Percentiles rank a stretch among this genome's conserved stretches.
These are phyloP conservation scores for Euplexia lucipara DNA, from an alignment of 2,888 invertebrate genomes.

Conservation along the genomic window DNA sequence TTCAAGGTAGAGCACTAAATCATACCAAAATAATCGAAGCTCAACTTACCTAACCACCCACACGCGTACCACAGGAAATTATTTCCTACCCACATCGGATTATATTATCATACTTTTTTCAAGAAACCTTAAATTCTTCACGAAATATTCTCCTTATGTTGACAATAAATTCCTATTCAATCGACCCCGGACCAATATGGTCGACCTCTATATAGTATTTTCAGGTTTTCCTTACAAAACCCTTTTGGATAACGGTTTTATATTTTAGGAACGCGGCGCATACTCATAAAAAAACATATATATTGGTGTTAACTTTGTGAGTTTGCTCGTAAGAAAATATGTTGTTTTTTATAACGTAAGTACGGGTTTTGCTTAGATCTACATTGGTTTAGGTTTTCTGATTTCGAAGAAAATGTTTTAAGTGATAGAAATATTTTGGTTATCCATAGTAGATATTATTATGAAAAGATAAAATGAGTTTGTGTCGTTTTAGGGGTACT, in stretches of 20 bases:
- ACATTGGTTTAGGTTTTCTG: not conserved
- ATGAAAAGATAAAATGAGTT: too few species aligned
- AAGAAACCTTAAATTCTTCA: conserved; percentile 36
- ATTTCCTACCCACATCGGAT: conserved; percentile 39
- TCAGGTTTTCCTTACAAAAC: conserved; percentile 40
- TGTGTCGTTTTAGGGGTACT: too few species aligned
- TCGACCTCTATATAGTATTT: conserved; percentile 31
- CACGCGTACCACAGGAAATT: conserved; percentile 47
- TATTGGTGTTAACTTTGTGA: conserved; percentile 34
- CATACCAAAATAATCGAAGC: conserved; percentile 2
- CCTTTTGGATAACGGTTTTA: conserved; percentile 44
- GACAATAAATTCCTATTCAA: conserved; percentile 57
- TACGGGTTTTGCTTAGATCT: not conserved
- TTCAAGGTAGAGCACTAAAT: not conserved
- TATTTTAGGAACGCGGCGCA: conserved; percentile 19
- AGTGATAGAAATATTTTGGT: too few species aligned
- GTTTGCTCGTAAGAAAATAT: conserved; percentile 12
- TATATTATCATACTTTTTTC: conserved; percentile 22
- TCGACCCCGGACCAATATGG: conserved; percentile 54
- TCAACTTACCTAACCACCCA: not conserved
- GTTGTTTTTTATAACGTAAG: conserved; percentile 6
- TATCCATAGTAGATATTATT: too few species aligned
- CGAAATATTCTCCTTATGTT: conserved; percentile 49
- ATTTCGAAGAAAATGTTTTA: too few species aligned
- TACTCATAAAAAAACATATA: conserved; percentile 58